phyloP scores from a whole-genome alignment of 37 sponge, comb jelly and placozoan genomes.

The Ephydatia muelleri region DNA sequence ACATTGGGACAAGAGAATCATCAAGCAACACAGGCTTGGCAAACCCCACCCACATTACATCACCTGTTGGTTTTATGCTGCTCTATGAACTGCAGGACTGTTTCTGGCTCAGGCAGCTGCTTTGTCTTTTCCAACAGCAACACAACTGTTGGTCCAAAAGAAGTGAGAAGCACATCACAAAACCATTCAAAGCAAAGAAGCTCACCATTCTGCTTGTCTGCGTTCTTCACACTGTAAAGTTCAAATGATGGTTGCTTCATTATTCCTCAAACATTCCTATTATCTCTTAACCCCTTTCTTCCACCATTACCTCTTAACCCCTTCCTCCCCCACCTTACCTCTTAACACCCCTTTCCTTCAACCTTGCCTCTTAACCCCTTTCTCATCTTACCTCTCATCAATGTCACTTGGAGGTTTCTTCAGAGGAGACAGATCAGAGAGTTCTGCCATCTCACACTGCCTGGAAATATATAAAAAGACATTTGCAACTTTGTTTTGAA shows the following conservation, averaged over 20 bases:
- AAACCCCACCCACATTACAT: no score
- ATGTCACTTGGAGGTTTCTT: constrained; percentile 4
- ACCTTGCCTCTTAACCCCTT: no score
- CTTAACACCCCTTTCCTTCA: neutral
- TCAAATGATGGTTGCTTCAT: neutral
- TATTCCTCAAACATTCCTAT: no score
- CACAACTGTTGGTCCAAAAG: neutral
- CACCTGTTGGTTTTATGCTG: constrained; percentile 35
- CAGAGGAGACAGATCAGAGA: constrained; percentile 33
- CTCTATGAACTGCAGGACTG: constrained; percentile 16
- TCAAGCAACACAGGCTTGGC: no score
- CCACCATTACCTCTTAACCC: neutral
- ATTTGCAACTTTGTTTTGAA: neutral
- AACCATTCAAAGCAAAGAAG: no score
- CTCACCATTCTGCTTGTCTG: neutral
- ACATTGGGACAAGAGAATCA: no score
- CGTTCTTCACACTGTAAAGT: neutral
- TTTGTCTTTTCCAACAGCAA: constrained; percentile 8
- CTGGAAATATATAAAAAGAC: neutral
- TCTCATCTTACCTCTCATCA: constrained; percentile 24
- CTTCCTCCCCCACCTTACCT: neutral
- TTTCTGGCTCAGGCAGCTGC: constrained; percentile 21
- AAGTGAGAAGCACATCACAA: neutral
- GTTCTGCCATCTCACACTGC: constrained; percentile 8
- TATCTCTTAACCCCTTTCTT: no score